A percentile compares a stretch with the other conserved stretches of the same genome.
Conservation (phyloP, 2,113 vertebrate genomes). For the Catharus fuscescens region DNA sequence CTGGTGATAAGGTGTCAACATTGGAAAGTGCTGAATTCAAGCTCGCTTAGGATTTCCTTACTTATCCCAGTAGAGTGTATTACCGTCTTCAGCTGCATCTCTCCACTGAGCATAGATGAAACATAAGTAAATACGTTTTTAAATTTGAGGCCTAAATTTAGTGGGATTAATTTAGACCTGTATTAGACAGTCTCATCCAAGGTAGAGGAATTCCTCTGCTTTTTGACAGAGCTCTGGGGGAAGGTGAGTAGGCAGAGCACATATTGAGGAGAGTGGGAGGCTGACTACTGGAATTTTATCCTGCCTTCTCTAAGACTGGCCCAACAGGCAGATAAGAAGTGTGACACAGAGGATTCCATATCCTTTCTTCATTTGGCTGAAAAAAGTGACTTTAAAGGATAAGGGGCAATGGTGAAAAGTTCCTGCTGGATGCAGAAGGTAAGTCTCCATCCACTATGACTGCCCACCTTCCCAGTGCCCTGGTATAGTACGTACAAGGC, state of each 20-base stretch:
- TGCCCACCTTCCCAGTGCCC: not conserved
- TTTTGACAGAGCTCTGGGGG: not conserved
- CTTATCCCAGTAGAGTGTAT: not conserved
- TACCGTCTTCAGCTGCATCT: not conserved
- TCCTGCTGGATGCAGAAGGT: not conserved
- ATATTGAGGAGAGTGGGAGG: not conserved
- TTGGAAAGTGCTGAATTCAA: not conserved
- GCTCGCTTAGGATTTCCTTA: not conserved
- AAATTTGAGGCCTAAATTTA: not conserved
- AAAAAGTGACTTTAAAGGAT: not conserved
- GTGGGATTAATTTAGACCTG: not conserved
- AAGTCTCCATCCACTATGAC: too few relatives aligned
- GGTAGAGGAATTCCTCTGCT: not conserved
- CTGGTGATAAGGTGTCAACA: rapidly evolving
- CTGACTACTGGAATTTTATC: not conserved
- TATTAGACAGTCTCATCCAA: not conserved
- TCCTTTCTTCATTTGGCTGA: not conserved
- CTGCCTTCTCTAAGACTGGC: not conserved
- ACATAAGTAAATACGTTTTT: not conserved
- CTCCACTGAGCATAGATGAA: not conserved
- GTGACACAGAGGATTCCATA: not conserved
- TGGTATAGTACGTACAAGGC: rapidly evolving
- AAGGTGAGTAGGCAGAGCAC: not conserved
- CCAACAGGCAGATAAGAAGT: too few relatives aligned
- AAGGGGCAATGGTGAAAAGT: not conserved